Evolutionary conservation across 1,140 invertebrate species (phyloP), one percentile per base, ranked within the genome.

Genomic region (Anagrus nilaparvatae): DNA sequence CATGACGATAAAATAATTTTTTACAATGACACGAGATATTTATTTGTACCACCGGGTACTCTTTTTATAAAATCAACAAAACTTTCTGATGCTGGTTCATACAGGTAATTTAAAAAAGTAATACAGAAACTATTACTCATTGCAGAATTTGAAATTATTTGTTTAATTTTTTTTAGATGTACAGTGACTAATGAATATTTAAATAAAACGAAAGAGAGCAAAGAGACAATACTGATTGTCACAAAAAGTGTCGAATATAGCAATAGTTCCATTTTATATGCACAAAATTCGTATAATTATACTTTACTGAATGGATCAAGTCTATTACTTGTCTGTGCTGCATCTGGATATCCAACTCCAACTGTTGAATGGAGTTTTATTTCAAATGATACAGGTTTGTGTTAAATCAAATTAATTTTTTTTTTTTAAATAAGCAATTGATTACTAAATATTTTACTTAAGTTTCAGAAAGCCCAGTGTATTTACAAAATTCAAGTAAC

Each of bases 41-140:
- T 61, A 37, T 50, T 64, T 50, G 53, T 72, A 60, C 55, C 64
- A 59, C 71, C 72, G 53, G 76, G 76, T 56, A 65, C 73, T 53
- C 65, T 78, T 39, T 75, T 75, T 51, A 75, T 79, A 55, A 63
- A 52, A 47, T 60, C 63, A 48, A 70, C 75, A 27, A 63, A 69
- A 53, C 58, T 65, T 37, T 62, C 63, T 48, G 73, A 78, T 62
- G 68, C 73, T 52, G 76, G 75, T 50, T 68, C 57, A 53, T 79
- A 78, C 59, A 71, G 68, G 65, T 78, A 67, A 56, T 49, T n/a
- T 23, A 13, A 31, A 9, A 16, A 17, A 37, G 16, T 27, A 16
- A 2, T 16, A 37, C 9, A 13, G 16, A 27, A 16, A 36, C 16
- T 30, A 14, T n/a, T 6, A 30, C 29, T 30, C 24, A 27, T 27